Evolutionary conservation across 2,797 vertebrate genomes (phyloP).

Genomic region (Heterohyrax brucei): DNA sequence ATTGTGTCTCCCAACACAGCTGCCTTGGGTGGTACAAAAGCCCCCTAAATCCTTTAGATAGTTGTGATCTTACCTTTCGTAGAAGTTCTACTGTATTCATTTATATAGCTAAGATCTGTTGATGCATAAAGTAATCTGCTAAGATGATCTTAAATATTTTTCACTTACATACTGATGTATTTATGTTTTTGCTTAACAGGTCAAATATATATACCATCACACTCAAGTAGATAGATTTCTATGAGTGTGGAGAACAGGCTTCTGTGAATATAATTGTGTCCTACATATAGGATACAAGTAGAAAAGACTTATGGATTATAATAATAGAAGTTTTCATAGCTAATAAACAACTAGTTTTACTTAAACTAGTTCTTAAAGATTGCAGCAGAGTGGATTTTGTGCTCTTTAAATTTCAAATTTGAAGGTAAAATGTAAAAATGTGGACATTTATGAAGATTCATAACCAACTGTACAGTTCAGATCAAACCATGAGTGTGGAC

Average conservation of each 20-base stretch:
- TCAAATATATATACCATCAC: not conserved
- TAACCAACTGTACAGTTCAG: slow-evolving; percentile 54
- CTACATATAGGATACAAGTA: not conserved
- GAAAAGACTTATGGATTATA: not conserved
- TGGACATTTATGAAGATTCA: slow-evolving; percentile 71
- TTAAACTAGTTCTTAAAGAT: not conserved
- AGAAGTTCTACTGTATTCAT: not conserved
- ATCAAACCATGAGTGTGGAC: slow-evolving; percentile 61
- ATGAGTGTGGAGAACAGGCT: too few species aligned
- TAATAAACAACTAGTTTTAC: not conserved
- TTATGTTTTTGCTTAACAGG: not conserved
- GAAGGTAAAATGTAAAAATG: slow-evolving; percentile 80
- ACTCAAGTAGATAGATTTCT: not conserved
- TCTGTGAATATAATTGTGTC: not conserved
- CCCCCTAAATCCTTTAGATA: not conserved
- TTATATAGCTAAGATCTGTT: not conserved
- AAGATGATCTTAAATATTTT: not conserved
- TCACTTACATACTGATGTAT: not conserved
- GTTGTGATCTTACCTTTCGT: not conserved
- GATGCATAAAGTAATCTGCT: not conserved
- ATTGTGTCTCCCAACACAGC: too few species aligned
- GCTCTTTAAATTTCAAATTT: slow-evolving; percentile 78
- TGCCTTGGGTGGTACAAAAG: not conserved
- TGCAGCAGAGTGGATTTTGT: slow-evolving; percentile 63
- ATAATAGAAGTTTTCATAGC: not conserved